Conservation (phyloP, 2,797 vertebrate species). For the Tenualosa thibaudeaui region DNA sequence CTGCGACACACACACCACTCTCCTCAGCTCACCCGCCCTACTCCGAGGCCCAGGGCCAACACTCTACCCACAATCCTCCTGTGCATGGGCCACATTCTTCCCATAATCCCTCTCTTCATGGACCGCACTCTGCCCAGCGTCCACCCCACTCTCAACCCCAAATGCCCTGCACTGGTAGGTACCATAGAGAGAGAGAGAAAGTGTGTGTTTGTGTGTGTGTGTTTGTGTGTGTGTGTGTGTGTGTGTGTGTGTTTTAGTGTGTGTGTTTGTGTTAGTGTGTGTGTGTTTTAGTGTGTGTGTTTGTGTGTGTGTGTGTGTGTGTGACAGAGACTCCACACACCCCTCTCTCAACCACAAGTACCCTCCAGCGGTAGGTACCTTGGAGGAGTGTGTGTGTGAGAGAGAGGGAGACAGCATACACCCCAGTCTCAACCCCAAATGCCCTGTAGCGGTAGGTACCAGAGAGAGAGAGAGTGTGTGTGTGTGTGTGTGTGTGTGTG, state of each 20-base stretch:
- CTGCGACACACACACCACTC: not conserved
- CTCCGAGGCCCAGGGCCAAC: not conserved
- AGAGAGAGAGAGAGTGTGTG: not conserved
- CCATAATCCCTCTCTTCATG: conserved; percentile 12
- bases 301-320: too few relatives aligned
- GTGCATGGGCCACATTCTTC: not conserved
- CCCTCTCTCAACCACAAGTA: not conserved
- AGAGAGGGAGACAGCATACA: not conserved
- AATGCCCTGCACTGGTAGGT: conserved; percentile 17
- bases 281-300: too few relatives aligned
- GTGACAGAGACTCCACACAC: not conserved
- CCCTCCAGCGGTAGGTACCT: not conserved
- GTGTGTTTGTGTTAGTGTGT: too few relatives aligned
- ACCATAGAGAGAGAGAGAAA: too few relatives aligned
- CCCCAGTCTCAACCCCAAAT: not conserved
- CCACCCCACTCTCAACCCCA: not conserved
- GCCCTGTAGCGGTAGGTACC: not conserved
- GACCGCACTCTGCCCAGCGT: conserved; percentile 6
- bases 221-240: too few relatives aligned
- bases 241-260: too few relatives aligned
- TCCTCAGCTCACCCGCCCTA: not conserved
- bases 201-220: too few relatives aligned
- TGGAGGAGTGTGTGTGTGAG: conserved; percentile 13
- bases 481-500: conserved; percentile 24
- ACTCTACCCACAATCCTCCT: not conserved